Evolutionary conservation across 2,888 invertebrate species (phyloP).

Genomic region (Orthonychiurus folsomi): DNA sequence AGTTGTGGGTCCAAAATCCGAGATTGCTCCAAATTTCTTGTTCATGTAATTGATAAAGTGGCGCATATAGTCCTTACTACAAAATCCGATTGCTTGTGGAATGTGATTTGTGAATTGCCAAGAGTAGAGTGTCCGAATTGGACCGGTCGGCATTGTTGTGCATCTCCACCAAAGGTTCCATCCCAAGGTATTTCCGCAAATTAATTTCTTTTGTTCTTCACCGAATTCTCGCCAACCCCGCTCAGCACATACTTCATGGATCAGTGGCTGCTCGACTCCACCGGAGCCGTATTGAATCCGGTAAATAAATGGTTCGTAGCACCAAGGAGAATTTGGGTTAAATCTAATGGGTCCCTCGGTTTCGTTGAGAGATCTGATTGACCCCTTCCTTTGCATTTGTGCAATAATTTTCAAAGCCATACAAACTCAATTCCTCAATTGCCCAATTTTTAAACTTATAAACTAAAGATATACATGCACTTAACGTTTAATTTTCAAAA

Average conservation of each 20-base stretch:
- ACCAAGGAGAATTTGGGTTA: background rate
- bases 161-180: constrained; percentile 84
- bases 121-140: constrained; percentile 57
- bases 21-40: constrained; percentile 68
- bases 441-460: too few relatives aligned
- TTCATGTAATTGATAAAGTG: constrained; percentile 61
- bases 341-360: too few relatives aligned
- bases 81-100: constrained; percentile 73
- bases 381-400: too few relatives aligned
- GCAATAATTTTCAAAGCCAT: too few relatives aligned
- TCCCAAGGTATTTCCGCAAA: constrained; percentile 48
- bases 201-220: constrained; percentile 48
- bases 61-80: constrained; percentile 70
- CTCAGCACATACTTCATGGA: constrained; percentile 59
- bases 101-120: constrained; percentile 76
- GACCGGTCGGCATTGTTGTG: constrained; percentile 60
- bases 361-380: too few relatives aligned
- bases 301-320: background rate
- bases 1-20: constrained; percentile 60
- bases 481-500: too few relatives aligned
- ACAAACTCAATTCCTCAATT: too few relatives aligned
- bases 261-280: constrained; percentile 12
- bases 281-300: background rate
- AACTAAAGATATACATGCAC: too few relatives aligned
- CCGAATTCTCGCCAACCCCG: constrained; percentile 70